Evolutionary conservation across 1,140 invertebrate species (phyloP).

Genomic region (Zeugodacus cucurbitae): DNA sequence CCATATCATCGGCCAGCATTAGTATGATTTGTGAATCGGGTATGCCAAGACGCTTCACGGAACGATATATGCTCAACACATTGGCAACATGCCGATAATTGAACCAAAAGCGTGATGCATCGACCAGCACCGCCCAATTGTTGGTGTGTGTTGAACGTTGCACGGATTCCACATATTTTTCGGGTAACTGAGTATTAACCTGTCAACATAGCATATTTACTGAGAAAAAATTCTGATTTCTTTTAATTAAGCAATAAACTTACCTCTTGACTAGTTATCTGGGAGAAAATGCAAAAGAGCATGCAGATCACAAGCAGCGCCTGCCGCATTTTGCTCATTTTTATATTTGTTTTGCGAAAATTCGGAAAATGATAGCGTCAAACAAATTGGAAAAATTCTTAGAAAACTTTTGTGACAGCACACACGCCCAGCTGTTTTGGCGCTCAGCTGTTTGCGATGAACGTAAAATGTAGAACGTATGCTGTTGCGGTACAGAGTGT

Average conservation of each 20-base stretch:
- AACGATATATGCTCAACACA: constrained; percentile 97
- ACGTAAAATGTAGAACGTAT: neutral
- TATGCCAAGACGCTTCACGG: constrained; percentile 96
- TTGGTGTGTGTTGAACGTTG: constrained; percentile 84
- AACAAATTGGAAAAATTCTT: neutral
- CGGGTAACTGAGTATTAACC: constrained; percentile 49
- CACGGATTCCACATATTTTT: constrained; percentile 55
- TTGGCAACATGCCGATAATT: constrained; percentile 99
- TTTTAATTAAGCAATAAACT: neutral
- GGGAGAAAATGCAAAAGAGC: neutral
- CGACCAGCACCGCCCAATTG: constrained; percentile 99
- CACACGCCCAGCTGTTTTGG: neutral
- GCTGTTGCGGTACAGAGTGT: neutral
- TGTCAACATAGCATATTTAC: neutral
- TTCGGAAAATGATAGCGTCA: neutral
- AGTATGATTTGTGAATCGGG: constrained; percentile 97
- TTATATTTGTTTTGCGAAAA: neutral
- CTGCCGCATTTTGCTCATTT: neutral
- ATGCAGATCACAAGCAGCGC: neutral
- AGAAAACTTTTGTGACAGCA: neutral
- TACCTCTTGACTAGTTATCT: neutral
- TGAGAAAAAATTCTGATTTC: too few species aligned
- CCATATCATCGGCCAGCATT: constrained; percentile 99
- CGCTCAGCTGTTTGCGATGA: neutral
- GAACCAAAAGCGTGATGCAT: constrained; percentile 99